Percentiles rank a stretch among this genome's conserved stretches.
Evolutionary conservation across 2,797 vertebrate species (phyloP).

Genomic region (Rhyacichthys aspro): DNA sequence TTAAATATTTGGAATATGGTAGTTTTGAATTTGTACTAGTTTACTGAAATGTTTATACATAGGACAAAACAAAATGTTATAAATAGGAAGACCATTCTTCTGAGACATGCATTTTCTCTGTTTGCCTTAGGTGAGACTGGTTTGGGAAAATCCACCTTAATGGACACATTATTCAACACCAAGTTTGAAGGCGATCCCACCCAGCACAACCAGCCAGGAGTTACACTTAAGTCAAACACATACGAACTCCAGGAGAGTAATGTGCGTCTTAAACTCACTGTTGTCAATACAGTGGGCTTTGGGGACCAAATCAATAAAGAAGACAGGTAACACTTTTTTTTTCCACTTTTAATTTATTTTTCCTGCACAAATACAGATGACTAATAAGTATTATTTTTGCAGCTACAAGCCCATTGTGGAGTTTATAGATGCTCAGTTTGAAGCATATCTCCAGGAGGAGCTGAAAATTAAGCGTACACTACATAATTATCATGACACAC

Average conservation of each 20-base stretch:
- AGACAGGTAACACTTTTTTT: constrained; percentile 88
- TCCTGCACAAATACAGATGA: background rate
- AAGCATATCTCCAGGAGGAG: constrained; percentile 97
- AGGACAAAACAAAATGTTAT: too few relatives aligned
- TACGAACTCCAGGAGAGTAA: constrained; percentile 98
- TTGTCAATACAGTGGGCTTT: constrained; percentile 94
- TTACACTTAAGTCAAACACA: constrained; percentile 93
- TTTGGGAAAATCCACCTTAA: constrained; percentile 96
- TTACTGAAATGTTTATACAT: too few relatives aligned
- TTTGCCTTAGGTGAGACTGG: constrained; percentile 90
- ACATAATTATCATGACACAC: constrained; percentile 95
- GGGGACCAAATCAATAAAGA: constrained; percentile 99
- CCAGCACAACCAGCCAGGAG: constrained; percentile 93
- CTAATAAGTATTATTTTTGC: constrained; percentile 25
- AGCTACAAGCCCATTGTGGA: constrained; percentile 98
- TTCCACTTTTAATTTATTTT: too few relatives aligned
- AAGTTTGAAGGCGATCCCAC: constrained; percentile 95
- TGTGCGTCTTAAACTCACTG: constrained; percentile 92
- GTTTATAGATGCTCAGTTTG: constrained; percentile 97
- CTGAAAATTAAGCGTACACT: constrained; percentile 96
- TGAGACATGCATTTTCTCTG: background rate
- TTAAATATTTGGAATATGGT: too few relatives aligned
- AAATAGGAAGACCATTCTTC: too few relatives aligned
- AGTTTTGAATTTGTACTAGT: too few relatives aligned
- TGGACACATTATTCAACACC: constrained; percentile 99